Conservation (phyloP, 1,140 invertebrate species). For the Mya arenaria region DNA sequence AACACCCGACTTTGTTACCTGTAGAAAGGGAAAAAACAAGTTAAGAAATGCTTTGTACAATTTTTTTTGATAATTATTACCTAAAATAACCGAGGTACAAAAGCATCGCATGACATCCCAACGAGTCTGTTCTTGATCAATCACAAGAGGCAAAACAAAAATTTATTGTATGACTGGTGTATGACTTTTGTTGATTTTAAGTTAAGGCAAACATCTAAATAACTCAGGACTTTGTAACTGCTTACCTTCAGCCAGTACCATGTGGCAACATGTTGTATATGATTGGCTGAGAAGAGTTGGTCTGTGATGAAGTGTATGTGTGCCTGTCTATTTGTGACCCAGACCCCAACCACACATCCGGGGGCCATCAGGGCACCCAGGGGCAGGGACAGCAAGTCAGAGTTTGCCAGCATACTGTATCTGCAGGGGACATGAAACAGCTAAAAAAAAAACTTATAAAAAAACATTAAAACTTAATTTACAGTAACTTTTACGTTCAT, state of each 20-base stretch:
- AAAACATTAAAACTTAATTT: too few species aligned
- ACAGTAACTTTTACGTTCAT: too few species aligned
- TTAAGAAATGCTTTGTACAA: too few species aligned
- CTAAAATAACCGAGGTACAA: too few species aligned
- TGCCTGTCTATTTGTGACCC: constrained; percentile 79
- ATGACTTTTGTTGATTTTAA: not conserved
- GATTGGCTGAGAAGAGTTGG: constrained; percentile 89
- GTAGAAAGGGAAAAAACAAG: too few species aligned
- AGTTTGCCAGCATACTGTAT: constrained; percentile 90
- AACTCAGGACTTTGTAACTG: not conserved
- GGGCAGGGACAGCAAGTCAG: constrained; percentile 86
- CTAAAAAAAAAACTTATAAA: too few species aligned
- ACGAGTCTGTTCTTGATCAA: too few species aligned
- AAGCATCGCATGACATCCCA: too few species aligned
- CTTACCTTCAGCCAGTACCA: constrained; percentile 95
- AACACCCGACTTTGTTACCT: constrained; percentile 87
- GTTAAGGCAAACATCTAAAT: not conserved
- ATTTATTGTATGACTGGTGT: not conserved
- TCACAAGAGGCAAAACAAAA: not conserved
- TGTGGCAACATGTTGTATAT: constrained; percentile 86
- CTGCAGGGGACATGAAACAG: too few species aligned
- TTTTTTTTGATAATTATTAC: too few species aligned
- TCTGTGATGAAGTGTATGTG: constrained; percentile 87
- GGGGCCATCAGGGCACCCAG: constrained; percentile 48
- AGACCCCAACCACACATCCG: constrained; percentile 66